These are phyloP conservation scores for Epizoanthus illoricatus DNA, from an alignment of 92 coral and sea anemone species.

Conservation along the genomic window DNA sequence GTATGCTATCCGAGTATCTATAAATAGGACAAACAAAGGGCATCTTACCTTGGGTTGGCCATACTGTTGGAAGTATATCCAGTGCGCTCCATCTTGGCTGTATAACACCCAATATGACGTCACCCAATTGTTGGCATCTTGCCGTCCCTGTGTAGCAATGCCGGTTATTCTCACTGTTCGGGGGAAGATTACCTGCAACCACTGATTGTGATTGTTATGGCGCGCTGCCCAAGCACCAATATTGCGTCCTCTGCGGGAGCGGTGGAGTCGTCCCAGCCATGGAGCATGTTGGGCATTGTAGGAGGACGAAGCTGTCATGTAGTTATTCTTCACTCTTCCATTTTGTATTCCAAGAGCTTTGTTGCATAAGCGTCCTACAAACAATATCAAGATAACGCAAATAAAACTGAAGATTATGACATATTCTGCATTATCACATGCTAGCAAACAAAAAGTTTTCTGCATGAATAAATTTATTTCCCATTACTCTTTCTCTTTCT, in stretches of 20 bases:
- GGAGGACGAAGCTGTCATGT: conserved; percentile 74
- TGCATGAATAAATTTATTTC: too few species aligned
- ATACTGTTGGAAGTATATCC: conserved; percentile 59
- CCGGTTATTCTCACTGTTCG: conserved; percentile 61
- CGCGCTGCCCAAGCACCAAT: conserved; percentile 89
- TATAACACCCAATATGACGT: conserved; percentile 63
- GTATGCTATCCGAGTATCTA: background rate
- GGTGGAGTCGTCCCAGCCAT: conserved; percentile 70
- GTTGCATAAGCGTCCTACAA: conserved; percentile 67
- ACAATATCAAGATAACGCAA: background rate
- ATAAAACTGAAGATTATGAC: background rate
- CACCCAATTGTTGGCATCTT: conserved; percentile 83
- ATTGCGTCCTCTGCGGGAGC: conserved; percentile 64
- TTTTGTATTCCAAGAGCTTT: conserved; percentile 68
- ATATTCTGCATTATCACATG: background rate
- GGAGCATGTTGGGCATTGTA: conserved; percentile 61
- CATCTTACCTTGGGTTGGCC: conserved; percentile 62
- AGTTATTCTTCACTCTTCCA: conserved; percentile 63
- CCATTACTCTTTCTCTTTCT: too few species aligned
- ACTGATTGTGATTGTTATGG: conserved; percentile 68
- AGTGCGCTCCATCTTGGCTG: conserved; percentile 73
- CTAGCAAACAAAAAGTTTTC: too few species aligned
- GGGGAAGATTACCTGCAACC: conserved; percentile 81
- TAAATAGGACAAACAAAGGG: background rate
- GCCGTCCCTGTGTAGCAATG: conserved; percentile 80